These are phyloP conservation scores for Odontocolon sp. DNA, from an alignment of 2,888 invertebrate species.

Conservation along the genomic window DNA sequence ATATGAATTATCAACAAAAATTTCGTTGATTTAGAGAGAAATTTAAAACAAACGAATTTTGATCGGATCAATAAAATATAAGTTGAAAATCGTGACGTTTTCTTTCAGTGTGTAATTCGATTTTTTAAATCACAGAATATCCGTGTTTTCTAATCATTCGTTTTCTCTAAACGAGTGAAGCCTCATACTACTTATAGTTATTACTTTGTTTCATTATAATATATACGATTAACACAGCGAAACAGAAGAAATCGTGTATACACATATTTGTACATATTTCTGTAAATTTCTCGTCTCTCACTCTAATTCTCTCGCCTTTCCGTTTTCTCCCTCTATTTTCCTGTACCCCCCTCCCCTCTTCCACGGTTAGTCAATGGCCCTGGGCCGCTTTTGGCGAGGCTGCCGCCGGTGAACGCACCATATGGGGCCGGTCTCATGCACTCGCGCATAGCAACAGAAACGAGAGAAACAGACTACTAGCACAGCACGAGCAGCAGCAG, in stretches of 20 bases:
- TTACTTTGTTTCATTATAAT: neutral
- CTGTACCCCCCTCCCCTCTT: constrained; percentile 65
- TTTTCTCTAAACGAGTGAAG: neutral
- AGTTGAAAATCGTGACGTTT: too few relatives aligned
- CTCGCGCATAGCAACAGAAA: constrained; percentile 77
- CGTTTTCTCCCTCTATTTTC: constrained; percentile 83
- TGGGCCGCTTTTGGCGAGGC: constrained; percentile 69
- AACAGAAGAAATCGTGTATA: neutral
- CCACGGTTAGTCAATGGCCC: constrained; percentile 63
- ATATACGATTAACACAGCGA: neutral
- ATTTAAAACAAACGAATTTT: too few relatives aligned
- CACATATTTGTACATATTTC: constrained; percentile 30
- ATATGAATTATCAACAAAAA: too few relatives aligned
- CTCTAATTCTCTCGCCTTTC: constrained; percentile 72
- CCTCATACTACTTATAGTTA: neutral
- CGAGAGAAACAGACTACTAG: constrained; percentile 67
- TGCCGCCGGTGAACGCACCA: constrained; percentile 69
- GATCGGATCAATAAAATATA: too few relatives aligned
- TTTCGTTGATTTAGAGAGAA: too few relatives aligned
- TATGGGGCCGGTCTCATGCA: constrained; percentile 74
- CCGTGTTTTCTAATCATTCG: constrained; percentile 18
- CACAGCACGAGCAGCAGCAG: constrained; percentile 47
- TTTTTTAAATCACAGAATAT: constrained; percentile 6
- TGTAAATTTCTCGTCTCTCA: constrained; percentile 1
- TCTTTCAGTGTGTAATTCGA: too few relatives aligned